A percentile compares a stretch with the other conserved stretches of the same genome.
These are phyloP conservation scores for Abrostola tripartita DNA, from an alignment of 2,888 invertebrate genomes.

Conservation along the genomic window DNA sequence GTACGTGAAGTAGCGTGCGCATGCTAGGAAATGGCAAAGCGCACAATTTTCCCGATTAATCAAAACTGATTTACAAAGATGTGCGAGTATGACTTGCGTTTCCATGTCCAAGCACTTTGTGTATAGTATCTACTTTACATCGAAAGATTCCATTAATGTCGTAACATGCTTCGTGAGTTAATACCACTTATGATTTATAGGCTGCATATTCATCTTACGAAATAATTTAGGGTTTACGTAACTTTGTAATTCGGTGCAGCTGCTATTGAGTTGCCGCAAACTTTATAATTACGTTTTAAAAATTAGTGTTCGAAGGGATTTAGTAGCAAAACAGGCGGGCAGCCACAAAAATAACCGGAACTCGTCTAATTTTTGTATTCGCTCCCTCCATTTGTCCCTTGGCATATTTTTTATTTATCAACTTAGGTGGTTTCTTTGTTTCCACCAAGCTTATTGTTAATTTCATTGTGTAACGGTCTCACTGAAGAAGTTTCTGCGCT, in stretches of 20 bases:
- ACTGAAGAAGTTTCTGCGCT: constrained; percentile 65
- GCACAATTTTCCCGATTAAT: not conserved
- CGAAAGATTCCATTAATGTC: not conserved
- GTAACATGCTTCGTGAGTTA: constrained; percentile 2
- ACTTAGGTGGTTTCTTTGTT: constrained; percentile 71
- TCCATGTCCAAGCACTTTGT: constrained; percentile 4
- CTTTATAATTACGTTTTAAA: constrained; percentile 5
- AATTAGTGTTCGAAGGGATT: constrained; percentile 28
- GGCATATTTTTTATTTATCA: constrained; percentile 75
- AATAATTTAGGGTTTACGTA: constrained; percentile 6
- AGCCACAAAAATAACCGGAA: constrained; percentile 63
- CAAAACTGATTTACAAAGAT: constrained; percentile 2
- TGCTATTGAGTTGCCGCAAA: constrained; percentile 3
- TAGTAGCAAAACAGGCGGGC: constrained; percentile 41
- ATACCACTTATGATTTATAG: constrained; percentile 4
- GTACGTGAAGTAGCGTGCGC: constrained; percentile 1
- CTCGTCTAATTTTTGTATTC: constrained; percentile 61
- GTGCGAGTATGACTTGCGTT: constrained; percentile 1
- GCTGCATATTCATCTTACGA: not conserved
- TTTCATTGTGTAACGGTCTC: constrained; percentile 69
- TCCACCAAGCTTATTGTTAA: constrained; percentile 71
- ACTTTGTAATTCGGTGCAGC: constrained; percentile 7
- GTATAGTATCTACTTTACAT: not conserved
- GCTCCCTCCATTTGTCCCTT: constrained; percentile 69
- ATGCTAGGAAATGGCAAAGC: not conserved